Base-by-base conservation (phyloP, 2,113 vertebrate genomes). In the Sinocyclocheilus anophthalmus region DNA sequence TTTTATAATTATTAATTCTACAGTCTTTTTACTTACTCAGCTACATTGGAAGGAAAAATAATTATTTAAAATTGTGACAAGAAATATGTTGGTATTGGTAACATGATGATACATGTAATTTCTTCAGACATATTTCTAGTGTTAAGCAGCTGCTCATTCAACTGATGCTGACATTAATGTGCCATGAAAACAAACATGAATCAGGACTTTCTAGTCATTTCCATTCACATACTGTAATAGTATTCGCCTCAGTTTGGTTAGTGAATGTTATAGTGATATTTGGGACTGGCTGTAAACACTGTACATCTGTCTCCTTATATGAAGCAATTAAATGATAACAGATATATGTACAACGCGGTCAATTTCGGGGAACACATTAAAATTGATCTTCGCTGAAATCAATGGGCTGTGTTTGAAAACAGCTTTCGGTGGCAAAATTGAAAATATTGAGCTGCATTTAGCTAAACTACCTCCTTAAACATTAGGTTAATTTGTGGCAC, bases 1-100 rank as follows among this genome's bases (percentile, higher is more conserved):
- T 81, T 59, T 76, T 81, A 33, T 30, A 83, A 63, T 79, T 63
- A 88, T 84, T 63, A 78, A 77, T 85, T 87, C 26, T 53, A 65
- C n/a, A 77, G 73, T 9, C 76, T 59, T 88, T 78, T 84, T 85
- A 80, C 65, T 70, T 65, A 86, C 24, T 61, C 30, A 7, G 83
- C 87, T 50, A 22, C 59, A 45, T 57, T 13, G n/a, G 30, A 84
- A 70, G 20, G 0, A 57, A 14, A 22, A 72, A 82, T n/a, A 83
- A 88, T 88, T 76, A 84, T 88, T 86, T 57, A 84, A 65, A 26
- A 61, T 7, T 10, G 2, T 39, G 37, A 18, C 61, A 18, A 30
- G 50, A 26, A 85, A 63, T 9, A 42, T 42, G 42, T 45, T 45
- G 2, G 39, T 37, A 22, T 45, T 75, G 7, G 4, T 26, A 50